Evolutionary conservation across 2,797 vertebrate species (phyloP).

Genomic region (Lophius americanus): DNA sequence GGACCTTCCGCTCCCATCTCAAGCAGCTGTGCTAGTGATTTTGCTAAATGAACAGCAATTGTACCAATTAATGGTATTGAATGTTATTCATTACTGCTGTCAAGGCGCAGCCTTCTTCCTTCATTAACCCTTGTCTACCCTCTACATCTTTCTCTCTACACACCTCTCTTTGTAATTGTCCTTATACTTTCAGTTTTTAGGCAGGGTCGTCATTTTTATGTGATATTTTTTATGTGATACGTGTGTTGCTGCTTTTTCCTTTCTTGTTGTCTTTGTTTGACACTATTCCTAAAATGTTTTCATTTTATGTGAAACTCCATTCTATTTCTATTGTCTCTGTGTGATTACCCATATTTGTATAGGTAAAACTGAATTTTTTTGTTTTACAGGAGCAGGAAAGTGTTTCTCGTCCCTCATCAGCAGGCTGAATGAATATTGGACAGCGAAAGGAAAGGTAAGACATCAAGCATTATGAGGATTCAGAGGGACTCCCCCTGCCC

Average conservation of each 20-base stretch:
- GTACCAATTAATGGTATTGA: conserved; percentile 93
- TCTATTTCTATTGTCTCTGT: conserved; percentile 6
- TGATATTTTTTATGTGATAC: no score
- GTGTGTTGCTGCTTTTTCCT: not conserved
- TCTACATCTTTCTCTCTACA: conserved; percentile 25
- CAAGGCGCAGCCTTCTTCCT: conserved; percentile 69
- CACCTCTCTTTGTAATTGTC: not conserved
- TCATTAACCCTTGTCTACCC: conserved; percentile 50
- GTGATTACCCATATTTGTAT: conserved; percentile 6
- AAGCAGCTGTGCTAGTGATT: conserved; percentile 88
- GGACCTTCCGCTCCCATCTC: conserved; percentile 83
- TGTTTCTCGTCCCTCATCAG: conserved; percentile 72
- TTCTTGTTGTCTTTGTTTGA: not conserved
- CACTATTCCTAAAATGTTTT: not conserved
- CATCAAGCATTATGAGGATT: conserved; percentile 56
- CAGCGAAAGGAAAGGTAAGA: conserved; percentile 47
- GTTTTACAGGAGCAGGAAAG: conserved; percentile 45
- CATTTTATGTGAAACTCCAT: not conserved
- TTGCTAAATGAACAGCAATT: conserved; percentile 91
- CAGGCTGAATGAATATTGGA: conserved; percentile 42
- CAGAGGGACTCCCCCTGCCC: conserved; percentile 60
- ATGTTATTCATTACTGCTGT: conserved; percentile 91
- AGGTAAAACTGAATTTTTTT: conserved; percentile 10
- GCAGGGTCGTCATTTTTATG: no score
- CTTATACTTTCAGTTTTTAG: not conserved